A percentile compares a stretch with the other conserved stretches of the same genome.
These are phyloP conservation scores for Ctenopoma multispine DNA, from an alignment of 2,797 vertebrate species.

Conservation along the genomic window DNA sequence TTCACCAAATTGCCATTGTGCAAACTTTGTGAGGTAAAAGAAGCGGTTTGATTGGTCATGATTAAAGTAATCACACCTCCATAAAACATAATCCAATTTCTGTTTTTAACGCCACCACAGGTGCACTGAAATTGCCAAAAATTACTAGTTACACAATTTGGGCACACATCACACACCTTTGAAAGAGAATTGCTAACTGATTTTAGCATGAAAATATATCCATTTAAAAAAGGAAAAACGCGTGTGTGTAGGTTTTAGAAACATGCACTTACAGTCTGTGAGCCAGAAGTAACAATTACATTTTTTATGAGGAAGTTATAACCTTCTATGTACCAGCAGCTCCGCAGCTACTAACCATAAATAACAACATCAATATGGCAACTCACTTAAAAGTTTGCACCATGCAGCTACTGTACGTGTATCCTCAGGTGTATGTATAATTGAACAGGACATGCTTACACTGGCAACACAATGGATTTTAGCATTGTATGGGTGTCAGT, in stretches of 20 bases:
- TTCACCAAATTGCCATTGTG: constrained; percentile 9
- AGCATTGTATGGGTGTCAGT: constrained; percentile 46
- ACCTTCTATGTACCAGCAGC: not conserved
- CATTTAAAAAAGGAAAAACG: not conserved
- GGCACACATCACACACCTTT: constrained; percentile 2
- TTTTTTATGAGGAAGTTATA: not conserved
- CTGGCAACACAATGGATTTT: constrained; percentile 34
- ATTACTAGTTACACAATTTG: not conserved
- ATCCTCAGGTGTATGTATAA: constrained; percentile 52
- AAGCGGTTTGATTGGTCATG: constrained; percentile 19
- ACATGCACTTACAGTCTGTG: not conserved
- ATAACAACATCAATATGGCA: constrained; percentile 7
- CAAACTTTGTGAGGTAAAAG: constrained; percentile 9
- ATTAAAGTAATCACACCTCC: constrained; percentile 26
- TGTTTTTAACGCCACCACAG: constrained; percentile 4
- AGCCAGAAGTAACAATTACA: not conserved
- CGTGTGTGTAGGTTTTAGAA: too few species aligned
- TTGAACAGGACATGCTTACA: constrained; percentile 53
- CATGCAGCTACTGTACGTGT: constrained; percentile 12
- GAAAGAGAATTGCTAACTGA: not conserved
- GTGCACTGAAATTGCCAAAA: constrained; percentile 4
- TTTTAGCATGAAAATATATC: constrained; percentile 11
- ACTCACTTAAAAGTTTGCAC: constrained; percentile 18
- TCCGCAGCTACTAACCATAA: too few species aligned
- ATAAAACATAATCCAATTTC: constrained; percentile 6